Evolutionary conservation across 64 coral and sea anemone species (phyloP).

Genomic region (Pachyseris speciosa): DNA sequence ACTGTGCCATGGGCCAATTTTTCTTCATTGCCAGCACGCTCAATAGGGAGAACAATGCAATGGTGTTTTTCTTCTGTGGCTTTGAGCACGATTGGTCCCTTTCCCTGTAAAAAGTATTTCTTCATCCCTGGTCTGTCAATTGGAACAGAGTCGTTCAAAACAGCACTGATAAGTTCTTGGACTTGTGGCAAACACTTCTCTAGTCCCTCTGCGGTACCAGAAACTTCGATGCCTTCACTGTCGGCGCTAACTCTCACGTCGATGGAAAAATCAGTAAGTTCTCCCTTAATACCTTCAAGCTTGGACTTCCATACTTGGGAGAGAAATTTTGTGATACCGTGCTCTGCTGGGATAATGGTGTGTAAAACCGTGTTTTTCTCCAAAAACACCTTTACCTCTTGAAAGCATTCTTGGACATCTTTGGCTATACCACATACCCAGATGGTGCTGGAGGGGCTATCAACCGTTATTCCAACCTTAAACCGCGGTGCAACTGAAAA

Average conservation of each 20-base stretch:
- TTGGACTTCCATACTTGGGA: constrained; percentile 26
- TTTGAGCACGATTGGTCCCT: background rate
- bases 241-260: background rate
- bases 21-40: background rate
- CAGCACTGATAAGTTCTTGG: background rate
- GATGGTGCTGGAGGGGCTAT: constrained; percentile 2
- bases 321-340: constrained; percentile 41
- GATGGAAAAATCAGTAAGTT: background rate
- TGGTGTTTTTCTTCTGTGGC: background rate
- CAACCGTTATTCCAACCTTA: background rate
- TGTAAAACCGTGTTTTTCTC: constrained; percentile 62
- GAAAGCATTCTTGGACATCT: background rate
- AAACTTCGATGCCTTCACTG: background rate
- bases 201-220: constrained; percentile 39
- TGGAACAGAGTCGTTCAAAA: background rate
- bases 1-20: too few relatives aligned
- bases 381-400: constrained; percentile 33
- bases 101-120: constrained; percentile 9
- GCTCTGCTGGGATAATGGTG: background rate
- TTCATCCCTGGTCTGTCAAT: constrained; percentile 61
- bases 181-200: background rate
- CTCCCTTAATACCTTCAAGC: constrained; percentile 11
- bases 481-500: background rate
- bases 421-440: constrained; percentile 42
- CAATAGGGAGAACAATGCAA: constrained; percentile 8